These are phyloP conservation scores for Podiceps cristatus DNA, from an alignment of 2,113 vertebrate genomes.

Conservation along the genomic window DNA sequence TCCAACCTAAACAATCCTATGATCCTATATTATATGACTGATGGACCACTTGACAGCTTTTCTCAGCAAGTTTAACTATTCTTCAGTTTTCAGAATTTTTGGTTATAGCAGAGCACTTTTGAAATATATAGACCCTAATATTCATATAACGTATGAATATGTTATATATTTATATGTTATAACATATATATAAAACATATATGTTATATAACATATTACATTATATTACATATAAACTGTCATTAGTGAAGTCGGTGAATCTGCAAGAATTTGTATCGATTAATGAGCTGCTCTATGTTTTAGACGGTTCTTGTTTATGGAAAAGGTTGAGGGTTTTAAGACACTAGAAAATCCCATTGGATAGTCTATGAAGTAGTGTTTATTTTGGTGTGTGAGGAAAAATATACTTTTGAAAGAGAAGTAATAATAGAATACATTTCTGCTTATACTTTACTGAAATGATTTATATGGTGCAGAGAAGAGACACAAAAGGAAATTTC, in stretches of 20 bases:
- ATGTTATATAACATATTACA: no score
- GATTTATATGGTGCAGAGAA: neutral
- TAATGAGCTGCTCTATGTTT: neutral
- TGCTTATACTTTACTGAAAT: neutral
- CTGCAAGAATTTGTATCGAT: neutral
- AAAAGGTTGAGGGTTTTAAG: neutral
- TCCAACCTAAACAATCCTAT: no score
- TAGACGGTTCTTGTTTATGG: neutral
- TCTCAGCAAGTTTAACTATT: neutral
- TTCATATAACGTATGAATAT: neutral
- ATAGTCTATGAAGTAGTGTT: neutral
- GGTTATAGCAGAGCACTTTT: neutral
- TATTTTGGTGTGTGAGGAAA: neutral
- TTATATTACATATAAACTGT: neutral
- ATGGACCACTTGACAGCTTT: neutral
- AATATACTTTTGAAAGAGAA: neutral
- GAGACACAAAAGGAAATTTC: neutral
- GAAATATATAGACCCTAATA: neutral
- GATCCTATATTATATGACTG: neutral
- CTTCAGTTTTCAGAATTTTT: neutral
- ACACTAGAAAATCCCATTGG: neutral
- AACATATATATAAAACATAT: no score
- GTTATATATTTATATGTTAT: no score
- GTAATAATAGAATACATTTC: neutral
- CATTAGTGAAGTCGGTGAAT: neutral